Evolutionary conservation across 2,797 vertebrate species (phyloP).

Genomic region (Rhinoraja longicauda): DNA sequence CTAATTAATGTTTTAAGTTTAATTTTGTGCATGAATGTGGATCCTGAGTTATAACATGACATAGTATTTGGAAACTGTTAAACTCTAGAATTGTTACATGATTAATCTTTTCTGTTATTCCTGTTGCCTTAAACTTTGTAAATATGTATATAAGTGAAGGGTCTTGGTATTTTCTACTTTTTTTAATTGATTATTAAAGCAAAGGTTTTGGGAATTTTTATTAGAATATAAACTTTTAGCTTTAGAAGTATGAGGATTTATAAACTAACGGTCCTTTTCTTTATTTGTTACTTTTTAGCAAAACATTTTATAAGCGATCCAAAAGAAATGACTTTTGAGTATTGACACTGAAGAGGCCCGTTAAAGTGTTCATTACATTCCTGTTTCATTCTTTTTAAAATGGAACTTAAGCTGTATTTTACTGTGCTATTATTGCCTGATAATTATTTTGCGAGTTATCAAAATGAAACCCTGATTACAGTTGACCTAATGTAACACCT

Average conservation of each 20-base stretch:
- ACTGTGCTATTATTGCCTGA: neutral
- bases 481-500: neutral
- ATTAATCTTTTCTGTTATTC: conserved; percentile 37
- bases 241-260: conserved; percentile 2
- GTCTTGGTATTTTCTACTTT: conserved; percentile 37
- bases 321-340: neutral
- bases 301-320: neutral
- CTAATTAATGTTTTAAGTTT: conserved; percentile 40
- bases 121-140: conserved; percentile 46
- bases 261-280: neutral
- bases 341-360: neutral
- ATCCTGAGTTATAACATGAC: neutral
- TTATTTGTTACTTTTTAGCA: neutral
- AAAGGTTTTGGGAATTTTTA: conserved; percentile 8
- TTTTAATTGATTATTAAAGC: conserved; percentile 27
- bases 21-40: neutral
- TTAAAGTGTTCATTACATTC: conserved; percentile 28
- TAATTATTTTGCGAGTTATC: neutral
- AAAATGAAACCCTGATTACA: neutral
- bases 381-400: neutral
- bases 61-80: conserved; percentile 33
- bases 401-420: neutral
- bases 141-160: conserved; percentile 38
- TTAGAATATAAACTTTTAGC: conserved; percentile 28
- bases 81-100: conserved; percentile 18